phyloP scores from a whole-genome alignment of 92 coral and sea anemone species.

The Palythoa grandis region DNA sequence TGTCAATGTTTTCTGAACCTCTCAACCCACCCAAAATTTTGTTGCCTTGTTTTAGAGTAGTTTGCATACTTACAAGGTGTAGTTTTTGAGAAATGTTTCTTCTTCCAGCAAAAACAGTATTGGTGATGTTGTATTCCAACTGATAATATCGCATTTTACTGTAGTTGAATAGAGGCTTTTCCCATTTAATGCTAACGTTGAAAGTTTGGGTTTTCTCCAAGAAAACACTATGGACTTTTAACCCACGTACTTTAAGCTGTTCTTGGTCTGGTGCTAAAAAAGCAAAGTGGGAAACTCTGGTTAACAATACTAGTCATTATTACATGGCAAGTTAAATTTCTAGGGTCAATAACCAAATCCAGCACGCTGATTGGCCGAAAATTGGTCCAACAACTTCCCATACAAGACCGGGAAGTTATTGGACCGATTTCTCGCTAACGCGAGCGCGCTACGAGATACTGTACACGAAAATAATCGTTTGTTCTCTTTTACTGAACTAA shows the following conservation, averaged over 20 bases:
- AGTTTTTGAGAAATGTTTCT: background rate
- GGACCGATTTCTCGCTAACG: too few relatives aligned
- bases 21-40: background rate
- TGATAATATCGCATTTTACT: constrained; percentile 22
- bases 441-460: too few relatives aligned
- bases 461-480: too few relatives aligned
- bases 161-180: constrained; percentile 22
- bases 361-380: background rate
- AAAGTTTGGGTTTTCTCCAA: constrained; percentile 7
- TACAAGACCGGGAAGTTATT: too few relatives aligned
- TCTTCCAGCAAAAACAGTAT: constrained; percentile 7
- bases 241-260: constrained; percentile 25
- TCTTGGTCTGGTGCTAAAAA: constrained; percentile 11
- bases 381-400: background rate
- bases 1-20: background rate
- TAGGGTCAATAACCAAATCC: background rate
- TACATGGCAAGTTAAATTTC: too few relatives aligned
- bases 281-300: too few relatives aligned
- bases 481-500: too few relatives aligned
- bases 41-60: background rate
- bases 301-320: background rate
- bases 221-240: background rate
- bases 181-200: background rate
- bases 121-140: background rate
- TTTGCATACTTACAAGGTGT: constrained; percentile 5